phyloP scores from a whole-genome alignment of 2,888 invertebrate genomes.

The Caenorhabditis panamensis region DNA sequence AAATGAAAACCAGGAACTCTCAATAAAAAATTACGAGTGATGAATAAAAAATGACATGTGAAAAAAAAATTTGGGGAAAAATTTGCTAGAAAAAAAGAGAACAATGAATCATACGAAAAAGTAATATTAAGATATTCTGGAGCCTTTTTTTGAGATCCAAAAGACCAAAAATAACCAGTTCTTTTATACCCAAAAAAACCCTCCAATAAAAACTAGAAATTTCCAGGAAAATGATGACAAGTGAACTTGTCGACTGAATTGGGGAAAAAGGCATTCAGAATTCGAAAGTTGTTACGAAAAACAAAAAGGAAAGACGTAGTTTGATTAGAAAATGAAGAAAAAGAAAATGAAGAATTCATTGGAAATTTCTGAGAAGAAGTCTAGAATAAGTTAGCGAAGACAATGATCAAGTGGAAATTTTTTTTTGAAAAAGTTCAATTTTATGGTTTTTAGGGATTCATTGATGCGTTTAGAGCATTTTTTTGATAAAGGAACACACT shows the following conservation, averaged over 20 bases:
- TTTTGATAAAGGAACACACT: background rate
- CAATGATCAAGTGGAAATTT: background rate
- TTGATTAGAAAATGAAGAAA: background rate
- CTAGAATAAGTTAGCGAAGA: background rate
- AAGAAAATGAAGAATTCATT: background rate
- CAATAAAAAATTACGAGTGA: too few species aligned
- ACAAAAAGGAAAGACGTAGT: background rate
- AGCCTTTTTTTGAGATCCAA: background rate
- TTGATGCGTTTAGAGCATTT: slow-evolving; percentile 1
- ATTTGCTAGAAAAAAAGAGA: background rate
- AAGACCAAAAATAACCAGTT: background rate
- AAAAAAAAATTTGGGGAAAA: too few species aligned
- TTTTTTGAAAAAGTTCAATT: background rate
- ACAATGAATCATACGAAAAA: background rate
- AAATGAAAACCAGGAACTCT: too few species aligned
- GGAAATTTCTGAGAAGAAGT: background rate
- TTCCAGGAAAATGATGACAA: background rate
- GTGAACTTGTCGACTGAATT: background rate
- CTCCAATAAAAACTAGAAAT: slow-evolving; percentile 5
- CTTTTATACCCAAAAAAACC: too few species aligned
- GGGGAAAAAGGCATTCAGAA: background rate
- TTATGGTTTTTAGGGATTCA: background rate
- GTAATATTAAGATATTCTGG: background rate
- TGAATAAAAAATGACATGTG: too few species aligned
- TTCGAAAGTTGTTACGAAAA: background rate